Evolutionary conservation across 1,140 invertebrate species (phyloP), one percentile per base, ranked within the genome.

Genomic region (Rhyzopertha dominica): DNA sequence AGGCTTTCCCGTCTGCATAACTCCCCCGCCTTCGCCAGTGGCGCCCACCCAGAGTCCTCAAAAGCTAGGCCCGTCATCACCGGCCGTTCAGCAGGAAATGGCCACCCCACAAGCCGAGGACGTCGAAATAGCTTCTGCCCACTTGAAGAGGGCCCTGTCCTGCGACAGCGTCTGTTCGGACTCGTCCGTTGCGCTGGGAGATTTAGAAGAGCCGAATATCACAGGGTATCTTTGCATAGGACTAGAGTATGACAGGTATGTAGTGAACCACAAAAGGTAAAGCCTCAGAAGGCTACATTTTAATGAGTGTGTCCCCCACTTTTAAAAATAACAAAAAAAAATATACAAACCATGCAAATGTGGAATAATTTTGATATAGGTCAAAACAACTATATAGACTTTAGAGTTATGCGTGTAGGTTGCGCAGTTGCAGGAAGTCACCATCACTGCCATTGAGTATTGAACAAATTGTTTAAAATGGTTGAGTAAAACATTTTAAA

Each of bases 81-180:
- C 23, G 10, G 9, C 40, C 9, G 8, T 39, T 12, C 18, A 37
- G 14, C 31, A 36, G 19, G 16, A 26, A 43, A 46, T 35, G 20
- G 42, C 44, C 18, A 22, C 7, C 31, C 26, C 7, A 7, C 23
- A 45, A 43, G 37, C 43, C 19, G 60, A 62, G 7, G 56, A 59
- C 19, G 28, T 29, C 5, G 58, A 56, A 13, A 35, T 46, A 17
- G 49, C 51, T 47, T 23, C 56, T 5, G 32, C 28, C 3, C 31
- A 46, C 17, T 62, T 82, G 18, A 73, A 84, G 43, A 69, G 84
- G 34, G 86, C 84, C 1, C 74, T 86, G 45, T 87, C 85, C 26
- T 90, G 85, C 62, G 86, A 90, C 47, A 89, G 85, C 28, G 82
- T 90, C 4, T 85, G 80, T 48, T 90, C 86, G 4, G 86, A 90